These are phyloP conservation scores for Cancer borealis DNA, from an alignment of 2,888 invertebrate genomes.

Conservation along the genomic window DNA sequence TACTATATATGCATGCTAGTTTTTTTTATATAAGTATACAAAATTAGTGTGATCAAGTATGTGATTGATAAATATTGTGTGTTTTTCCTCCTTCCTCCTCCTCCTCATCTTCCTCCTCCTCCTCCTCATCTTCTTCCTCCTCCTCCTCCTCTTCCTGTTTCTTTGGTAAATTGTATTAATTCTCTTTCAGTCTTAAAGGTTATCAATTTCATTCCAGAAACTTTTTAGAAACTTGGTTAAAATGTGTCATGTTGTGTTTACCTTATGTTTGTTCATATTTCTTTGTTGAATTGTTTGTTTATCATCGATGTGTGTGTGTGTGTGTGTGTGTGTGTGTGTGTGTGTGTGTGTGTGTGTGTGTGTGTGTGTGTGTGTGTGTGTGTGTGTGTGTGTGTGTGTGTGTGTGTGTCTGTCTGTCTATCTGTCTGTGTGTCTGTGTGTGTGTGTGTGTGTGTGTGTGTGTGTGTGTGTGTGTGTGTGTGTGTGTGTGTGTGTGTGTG, in stretches of 20 bases:
- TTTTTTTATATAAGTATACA: background rate
- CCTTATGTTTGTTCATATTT: too few species aligned
- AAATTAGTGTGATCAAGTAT: background rate
- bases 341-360: background rate
- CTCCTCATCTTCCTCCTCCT: too few species aligned
- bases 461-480: background rate
- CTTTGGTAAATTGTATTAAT: too few species aligned
- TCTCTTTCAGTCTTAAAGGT: too few species aligned
- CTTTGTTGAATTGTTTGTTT: too few species aligned
- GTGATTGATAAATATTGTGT: background rate
- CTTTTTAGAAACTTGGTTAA: too few species aligned
- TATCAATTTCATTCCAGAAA: background rate
- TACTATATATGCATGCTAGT: background rate
- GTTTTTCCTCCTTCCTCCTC: background rate
- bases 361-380: background rate
- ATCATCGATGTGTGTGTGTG: too few species aligned
- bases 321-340: background rate
- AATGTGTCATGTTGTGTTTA: too few species aligned
- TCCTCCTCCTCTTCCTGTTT: too few species aligned
- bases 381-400: conserved; percentile 24
- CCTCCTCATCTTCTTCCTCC: too few species aligned
- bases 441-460: background rate
- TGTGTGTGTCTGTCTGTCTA: too few species aligned
- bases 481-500: background rate
- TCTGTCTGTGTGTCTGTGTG: background rate